These are phyloP conservation scores for Globia sparganii DNA, from an alignment of 2,888 invertebrate genomes.

Conservation along the genomic window DNA sequence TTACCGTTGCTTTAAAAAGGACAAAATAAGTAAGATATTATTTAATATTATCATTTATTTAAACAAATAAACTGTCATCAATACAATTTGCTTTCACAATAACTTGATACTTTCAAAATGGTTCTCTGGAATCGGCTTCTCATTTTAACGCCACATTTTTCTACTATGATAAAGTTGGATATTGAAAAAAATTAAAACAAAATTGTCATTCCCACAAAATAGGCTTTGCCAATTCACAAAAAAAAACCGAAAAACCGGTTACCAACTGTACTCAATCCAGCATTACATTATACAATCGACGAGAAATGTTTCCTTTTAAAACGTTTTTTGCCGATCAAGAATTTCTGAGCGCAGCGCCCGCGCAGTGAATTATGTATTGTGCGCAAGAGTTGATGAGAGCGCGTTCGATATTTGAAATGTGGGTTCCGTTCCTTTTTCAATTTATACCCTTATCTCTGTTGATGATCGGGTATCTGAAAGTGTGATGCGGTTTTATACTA, in stretches of 20 bases:
- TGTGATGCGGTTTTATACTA: constrained; percentile 39
- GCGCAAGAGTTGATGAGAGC: constrained; percentile 60
- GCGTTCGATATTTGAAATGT: constrained; percentile 56
- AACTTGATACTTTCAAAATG: too few species aligned
- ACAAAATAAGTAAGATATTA: background rate
- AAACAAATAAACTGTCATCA: background rate
- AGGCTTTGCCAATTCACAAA: constrained; percentile 25
- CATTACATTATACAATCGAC: constrained; percentile 67
- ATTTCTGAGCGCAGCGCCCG: constrained; percentile 61
- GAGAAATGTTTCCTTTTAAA: constrained; percentile 63
- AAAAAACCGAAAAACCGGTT: constrained; percentile 39
- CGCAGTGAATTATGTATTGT: constrained; percentile 70
- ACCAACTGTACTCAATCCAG: constrained; percentile 54
- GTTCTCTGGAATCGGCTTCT: background rate
- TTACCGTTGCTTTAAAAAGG: background rate
- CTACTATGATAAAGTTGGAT: background rate
- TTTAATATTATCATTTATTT: background rate
- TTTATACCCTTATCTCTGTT: constrained; percentile 35
- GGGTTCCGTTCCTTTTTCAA: constrained; percentile 58
- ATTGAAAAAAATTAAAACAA: constrained; percentile 18
- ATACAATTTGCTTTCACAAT: background rate
- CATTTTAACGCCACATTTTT: background rate
- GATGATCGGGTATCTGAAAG: constrained; percentile 52
- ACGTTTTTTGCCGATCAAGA: constrained; percentile 66
- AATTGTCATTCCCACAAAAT: constrained; percentile 50